Evolutionary conservation across 2,113 vertebrate species (phyloP).

Genomic region (Ochotona curzoniae): DNA sequence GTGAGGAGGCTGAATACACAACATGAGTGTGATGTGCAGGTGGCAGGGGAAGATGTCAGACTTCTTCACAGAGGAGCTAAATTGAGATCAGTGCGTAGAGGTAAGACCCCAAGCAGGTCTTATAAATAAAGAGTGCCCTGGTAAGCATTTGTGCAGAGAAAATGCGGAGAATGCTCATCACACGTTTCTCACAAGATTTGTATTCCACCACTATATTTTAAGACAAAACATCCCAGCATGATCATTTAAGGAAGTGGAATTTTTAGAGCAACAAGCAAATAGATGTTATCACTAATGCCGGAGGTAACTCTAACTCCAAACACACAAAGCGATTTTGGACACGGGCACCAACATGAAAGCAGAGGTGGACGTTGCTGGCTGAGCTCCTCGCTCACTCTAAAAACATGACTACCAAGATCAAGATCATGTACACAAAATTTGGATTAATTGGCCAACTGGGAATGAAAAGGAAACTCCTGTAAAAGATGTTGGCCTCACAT

Average conservation of each 20-base stretch:
- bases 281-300: not conserved
- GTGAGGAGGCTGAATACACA: not conserved
- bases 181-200: not conserved
- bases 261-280: constrained; percentile 1
- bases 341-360: not conserved
- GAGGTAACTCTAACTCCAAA: not conserved
- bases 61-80: constrained; percentile 26
- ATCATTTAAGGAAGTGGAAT: not conserved
- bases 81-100: not conserved
- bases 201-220: not conserved
- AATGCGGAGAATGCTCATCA: not conserved
- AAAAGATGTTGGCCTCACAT: not conserved
- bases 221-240: not conserved
- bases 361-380: not conserved
- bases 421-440: not conserved
- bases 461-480: constrained; percentile 6
- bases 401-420: not conserved
- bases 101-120: not conserved
- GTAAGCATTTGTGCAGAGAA: not conserved
- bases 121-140: constrained; percentile 21
- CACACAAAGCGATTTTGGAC: not conserved
- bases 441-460: not conserved
- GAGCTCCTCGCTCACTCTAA: not conserved
- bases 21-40: not conserved
- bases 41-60: not conserved